These are phyloP conservation scores for Polydrusus tereticollis DNA, from an alignment of 2,888 invertebrate genomes.

Conservation along the genomic window DNA sequence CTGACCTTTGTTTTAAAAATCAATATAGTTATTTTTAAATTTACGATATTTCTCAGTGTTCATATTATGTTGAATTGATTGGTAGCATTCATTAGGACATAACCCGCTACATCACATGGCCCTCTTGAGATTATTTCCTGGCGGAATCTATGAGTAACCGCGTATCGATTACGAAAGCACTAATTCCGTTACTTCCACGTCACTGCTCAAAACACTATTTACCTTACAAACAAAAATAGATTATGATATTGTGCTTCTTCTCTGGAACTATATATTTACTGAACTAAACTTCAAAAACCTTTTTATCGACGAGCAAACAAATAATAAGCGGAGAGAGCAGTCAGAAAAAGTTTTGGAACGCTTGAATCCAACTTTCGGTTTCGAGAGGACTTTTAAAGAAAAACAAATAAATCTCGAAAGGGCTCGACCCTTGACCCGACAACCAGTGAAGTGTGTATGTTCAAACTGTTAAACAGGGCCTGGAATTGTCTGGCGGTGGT, in stretches of 20 bases:
- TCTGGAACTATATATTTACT: background rate
- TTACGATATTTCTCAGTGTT: too few relatives aligned
- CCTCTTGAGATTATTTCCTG: too few relatives aligned
- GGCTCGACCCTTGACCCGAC: constrained; percentile 26
- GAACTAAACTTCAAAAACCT: constrained; percentile 13
- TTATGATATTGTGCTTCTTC: background rate
- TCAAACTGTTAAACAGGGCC: constrained; percentile 32
- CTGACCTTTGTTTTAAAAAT: too few relatives aligned
- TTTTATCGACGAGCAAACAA: constrained; percentile 26
- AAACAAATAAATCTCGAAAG: constrained; percentile 45
- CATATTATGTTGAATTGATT: too few relatives aligned
- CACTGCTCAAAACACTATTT: background rate
- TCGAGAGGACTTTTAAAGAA: constrained; percentile 40
- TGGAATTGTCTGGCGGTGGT: constrained; percentile 4
- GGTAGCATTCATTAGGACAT: too few relatives aligned
- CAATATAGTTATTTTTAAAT: too few relatives aligned
- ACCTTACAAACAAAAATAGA: background rate
- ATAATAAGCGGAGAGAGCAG: constrained; percentile 29
- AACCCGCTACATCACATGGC: too few relatives aligned
- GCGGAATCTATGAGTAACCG: too few relatives aligned
- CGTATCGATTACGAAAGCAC: too few relatives aligned
- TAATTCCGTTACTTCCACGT: too few relatives aligned
- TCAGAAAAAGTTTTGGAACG: constrained; percentile 30
- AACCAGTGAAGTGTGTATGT: constrained; percentile 32
- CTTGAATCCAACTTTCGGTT: constrained; percentile 30